These are phyloP conservation scores for Periophthalmodon schlosseri DNA, from an alignment of 2,113 vertebrate genomes.

Conservation along the genomic window DNA sequence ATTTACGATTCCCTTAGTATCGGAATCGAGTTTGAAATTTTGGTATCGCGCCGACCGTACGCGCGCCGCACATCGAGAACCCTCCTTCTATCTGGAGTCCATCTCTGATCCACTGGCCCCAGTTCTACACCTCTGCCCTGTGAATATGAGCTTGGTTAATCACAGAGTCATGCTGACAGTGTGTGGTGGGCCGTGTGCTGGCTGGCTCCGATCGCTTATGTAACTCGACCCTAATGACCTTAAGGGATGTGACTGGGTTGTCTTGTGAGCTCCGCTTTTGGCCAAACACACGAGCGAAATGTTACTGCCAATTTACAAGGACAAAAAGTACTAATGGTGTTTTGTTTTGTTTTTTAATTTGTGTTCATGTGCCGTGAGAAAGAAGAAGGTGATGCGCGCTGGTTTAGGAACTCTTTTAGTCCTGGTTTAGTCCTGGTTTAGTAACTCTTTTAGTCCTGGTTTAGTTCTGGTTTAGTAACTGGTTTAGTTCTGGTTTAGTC, in stretches of 20 bases:
- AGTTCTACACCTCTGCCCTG: constrained; percentile 38
- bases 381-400: too few relatives aligned
- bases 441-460: too few relatives aligned
- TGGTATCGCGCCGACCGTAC: too few relatives aligned
- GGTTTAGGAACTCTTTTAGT: too few relatives aligned
- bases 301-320: constrained; percentile 41
- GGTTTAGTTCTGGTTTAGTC: too few relatives aligned
- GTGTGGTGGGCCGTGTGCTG: constrained; percentile 64
- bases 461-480: too few relatives aligned
- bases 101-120: constrained; percentile 16
- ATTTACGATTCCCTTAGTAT: too few relatives aligned
- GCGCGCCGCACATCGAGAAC: too few relatives aligned
- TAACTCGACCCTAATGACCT: constrained; percentile 71
- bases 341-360: neutral
- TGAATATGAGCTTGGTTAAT: constrained; percentile 66
- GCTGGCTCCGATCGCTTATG: constrained; percentile 68
- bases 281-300: constrained; percentile 31
- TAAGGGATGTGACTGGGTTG: constrained; percentile 64
- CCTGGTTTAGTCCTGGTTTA: too few relatives aligned
- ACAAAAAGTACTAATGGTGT: constrained; percentile 6
- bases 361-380: neutral
- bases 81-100: constrained; percentile 27
- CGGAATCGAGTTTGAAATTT: too few relatives aligned
- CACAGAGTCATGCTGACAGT: constrained; percentile 69
- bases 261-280: constrained; percentile 55